Evolutionary conservation across 2,797 vertebrate species (phyloP).

Genomic region (Mus spretus): DNA sequence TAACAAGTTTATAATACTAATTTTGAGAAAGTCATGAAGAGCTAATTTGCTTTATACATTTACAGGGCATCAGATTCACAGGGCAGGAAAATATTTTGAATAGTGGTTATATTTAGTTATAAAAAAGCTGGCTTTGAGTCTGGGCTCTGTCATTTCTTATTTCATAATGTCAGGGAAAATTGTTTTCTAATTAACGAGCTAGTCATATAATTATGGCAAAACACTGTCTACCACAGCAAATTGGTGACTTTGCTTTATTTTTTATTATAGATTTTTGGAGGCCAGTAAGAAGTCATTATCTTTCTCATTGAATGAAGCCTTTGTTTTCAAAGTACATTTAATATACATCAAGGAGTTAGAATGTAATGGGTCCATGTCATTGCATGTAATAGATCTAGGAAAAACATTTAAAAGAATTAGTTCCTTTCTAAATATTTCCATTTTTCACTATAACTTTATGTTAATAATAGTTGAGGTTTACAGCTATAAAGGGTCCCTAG

Average conservation of each 20-base stretch:
- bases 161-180: constrained; percentile 2
- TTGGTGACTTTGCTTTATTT: not conserved
- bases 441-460: constrained; percentile 16
- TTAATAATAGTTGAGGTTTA: not conserved
- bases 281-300: not conserved
- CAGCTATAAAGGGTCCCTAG: not conserved
- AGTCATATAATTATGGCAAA: constrained; percentile 19
- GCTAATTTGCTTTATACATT: not conserved
- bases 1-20: not conserved
- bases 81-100: not conserved
- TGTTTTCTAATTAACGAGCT: constrained; percentile 6
- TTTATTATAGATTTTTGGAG: constrained; percentile 22
- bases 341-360: not conserved
- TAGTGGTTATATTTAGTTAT: not conserved
- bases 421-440: not conserved
- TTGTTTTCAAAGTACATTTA: constrained; percentile 42
- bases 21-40: not conserved
- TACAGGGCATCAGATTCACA: constrained; percentile 29
- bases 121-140: not conserved
- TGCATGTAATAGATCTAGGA: not conserved
- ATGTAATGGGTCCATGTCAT: not conserved
- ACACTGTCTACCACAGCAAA: not conserved
- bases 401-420: not conserved
- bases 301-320: constrained; percentile 22
- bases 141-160: not conserved